phyloP scores from a whole-genome alignment of 2,113 vertebrate species.

The Phocoena phocoena region DNA sequence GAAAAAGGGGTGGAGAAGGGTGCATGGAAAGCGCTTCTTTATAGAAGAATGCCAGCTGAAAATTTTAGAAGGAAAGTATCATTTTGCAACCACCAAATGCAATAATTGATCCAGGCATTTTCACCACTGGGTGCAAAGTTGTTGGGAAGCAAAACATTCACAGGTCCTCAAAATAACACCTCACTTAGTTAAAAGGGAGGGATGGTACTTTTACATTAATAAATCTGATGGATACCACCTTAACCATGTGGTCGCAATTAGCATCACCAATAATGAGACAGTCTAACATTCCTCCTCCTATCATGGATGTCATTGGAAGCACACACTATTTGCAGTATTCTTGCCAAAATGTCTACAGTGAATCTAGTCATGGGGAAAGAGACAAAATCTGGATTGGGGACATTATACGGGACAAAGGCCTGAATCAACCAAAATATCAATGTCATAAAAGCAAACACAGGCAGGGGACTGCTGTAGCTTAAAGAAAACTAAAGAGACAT shows the following conservation, averaged over 20 bases:
- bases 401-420: background rate
- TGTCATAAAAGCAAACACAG: background rate
- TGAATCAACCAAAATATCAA: conserved; percentile 34
- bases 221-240: background rate
- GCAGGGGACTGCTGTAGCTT: background rate
- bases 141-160: background rate
- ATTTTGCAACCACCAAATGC: background rate
- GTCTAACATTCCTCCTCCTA: background rate
- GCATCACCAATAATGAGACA: background rate
- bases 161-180: background rate
- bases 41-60: background rate
- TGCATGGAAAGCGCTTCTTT: background rate
- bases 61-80: background rate
- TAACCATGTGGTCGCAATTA: background rate
- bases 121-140: background rate
- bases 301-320: background rate
- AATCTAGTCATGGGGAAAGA: background rate
- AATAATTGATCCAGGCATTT: background rate
- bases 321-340: background rate
- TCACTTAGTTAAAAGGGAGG: background rate
- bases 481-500: background rate
- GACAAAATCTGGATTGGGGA: background rate
- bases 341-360: background rate
- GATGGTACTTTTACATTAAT: background rate
- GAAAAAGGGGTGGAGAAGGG: background rate